Conservation (phyloP, 2,113 vertebrate genomes). For the Podiceps cristatus region DNA sequence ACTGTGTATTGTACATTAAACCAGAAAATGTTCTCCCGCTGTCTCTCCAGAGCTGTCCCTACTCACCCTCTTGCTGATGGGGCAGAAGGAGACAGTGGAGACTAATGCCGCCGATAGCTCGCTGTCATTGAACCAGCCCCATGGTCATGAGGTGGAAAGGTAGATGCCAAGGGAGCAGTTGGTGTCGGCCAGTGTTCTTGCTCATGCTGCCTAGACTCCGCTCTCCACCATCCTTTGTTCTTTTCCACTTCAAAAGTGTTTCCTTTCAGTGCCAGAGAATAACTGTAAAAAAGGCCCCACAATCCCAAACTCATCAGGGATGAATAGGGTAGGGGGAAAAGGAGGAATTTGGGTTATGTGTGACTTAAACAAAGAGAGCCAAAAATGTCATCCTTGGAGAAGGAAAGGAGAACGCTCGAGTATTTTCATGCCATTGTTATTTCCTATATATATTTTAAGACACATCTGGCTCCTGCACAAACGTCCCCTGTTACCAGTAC, state of each 20-base stretch:
- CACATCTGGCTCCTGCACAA: not conserved
- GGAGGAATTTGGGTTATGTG: not conserved
- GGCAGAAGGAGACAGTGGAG: not conserved
- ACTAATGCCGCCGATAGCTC: fast-evolving
- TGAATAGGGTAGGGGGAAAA: not conserved
- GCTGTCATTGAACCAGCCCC: fast-evolving
- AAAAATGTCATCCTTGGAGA: not conserved
- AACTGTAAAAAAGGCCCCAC: not conserved
- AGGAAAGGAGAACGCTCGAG: not conserved
- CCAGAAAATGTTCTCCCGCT: not conserved
- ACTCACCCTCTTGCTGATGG: not conserved
- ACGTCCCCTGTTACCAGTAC: not conserved
- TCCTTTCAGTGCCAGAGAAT: not conserved
- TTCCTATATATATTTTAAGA: not conserved
- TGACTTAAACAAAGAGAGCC: not conserved
- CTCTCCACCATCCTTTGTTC: fast-evolving
- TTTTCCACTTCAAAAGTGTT: not conserved
- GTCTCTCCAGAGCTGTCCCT: not conserved
- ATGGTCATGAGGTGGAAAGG: fast-evolving
- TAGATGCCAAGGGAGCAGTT: not conserved
- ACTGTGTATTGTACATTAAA: not conserved
- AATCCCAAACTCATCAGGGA: not conserved
- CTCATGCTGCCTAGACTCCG: fast-evolving
- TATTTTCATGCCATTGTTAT: not conserved
- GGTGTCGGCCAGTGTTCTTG: not conserved